Evolutionary conservation across 2,888 invertebrate species (phyloP).

Genomic region (Eupithecia dodoneata): DNA sequence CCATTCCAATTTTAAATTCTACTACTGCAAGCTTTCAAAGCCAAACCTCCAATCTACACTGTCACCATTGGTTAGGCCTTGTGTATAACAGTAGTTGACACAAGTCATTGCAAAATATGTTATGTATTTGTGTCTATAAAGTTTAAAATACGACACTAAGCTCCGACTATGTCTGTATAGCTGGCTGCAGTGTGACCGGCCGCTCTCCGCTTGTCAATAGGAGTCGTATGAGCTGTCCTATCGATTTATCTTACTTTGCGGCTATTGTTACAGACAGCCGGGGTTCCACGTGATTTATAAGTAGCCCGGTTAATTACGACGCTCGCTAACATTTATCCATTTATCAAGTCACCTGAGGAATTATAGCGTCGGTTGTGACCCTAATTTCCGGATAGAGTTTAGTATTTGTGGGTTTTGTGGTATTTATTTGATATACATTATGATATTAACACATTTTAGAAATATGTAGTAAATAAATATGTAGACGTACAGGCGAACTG

Average conservation of each 20-base stretch:
- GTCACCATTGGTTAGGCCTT: not conserved
- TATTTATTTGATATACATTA: not conserved
- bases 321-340: slow-evolving; percentile 71
- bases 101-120: not conserved
- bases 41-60: not conserved
- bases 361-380: slow-evolving; percentile 21
- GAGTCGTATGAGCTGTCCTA: slow-evolving; percentile 75
- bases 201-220: slow-evolving; percentile 69
- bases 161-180: too few relatives aligned
- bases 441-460: not conserved
- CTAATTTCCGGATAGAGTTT: slow-evolving; percentile 41
- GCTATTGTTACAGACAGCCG: slow-evolving; percentile 74
- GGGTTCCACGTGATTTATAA: slow-evolving; percentile 79
- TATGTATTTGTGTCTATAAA: not conserved
- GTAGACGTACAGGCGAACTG: too few relatives aligned
- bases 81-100: not conserved
- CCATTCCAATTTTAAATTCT: not conserved
- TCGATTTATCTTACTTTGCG: slow-evolving; percentile 82
- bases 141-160: not conserved
- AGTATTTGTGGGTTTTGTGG: slow-evolving; percentile 35
- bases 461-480: not conserved
- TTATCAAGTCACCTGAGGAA: slow-evolving; percentile 55
- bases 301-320: slow-evolving; percentile 77
- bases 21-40: not conserved
- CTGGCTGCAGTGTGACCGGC: slow-evolving; percentile 53